Conservation (phyloP, 2,888 invertebrate genomes). For the Cryptophagus acutangulus region DNA sequence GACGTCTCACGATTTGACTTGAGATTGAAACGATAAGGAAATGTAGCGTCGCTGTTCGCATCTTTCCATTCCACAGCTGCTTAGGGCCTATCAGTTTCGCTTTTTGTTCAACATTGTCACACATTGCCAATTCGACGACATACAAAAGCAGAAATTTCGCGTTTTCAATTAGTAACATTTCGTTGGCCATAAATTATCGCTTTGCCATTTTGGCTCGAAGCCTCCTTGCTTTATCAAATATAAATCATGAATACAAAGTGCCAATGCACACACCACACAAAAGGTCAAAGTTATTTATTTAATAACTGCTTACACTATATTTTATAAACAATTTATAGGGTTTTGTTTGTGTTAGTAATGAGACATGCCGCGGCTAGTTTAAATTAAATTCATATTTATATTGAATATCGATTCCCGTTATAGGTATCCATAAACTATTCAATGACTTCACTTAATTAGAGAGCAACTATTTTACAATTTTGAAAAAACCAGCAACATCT, state of each 20-base stretch:
- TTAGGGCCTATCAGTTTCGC: constrained; percentile 12
- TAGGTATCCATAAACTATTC: constrained; percentile 35
- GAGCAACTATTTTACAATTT: constrained; percentile 34
- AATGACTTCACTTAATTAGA: constrained; percentile 40
- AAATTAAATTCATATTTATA: constrained; percentile 42
- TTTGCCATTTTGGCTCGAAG: too few relatives aligned
- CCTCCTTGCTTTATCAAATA: too few relatives aligned
- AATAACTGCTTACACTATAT: background rate
- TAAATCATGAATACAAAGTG: too few relatives aligned
- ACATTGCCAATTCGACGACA: constrained; percentile 12
- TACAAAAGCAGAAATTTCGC: too few relatives aligned
- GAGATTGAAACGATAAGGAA: constrained; percentile 39
- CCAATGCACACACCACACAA: too few relatives aligned
- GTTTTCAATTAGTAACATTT: too few relatives aligned
- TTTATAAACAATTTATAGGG: constrained; percentile 15
- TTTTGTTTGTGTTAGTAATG: constrained; percentile 29
- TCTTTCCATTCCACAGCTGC: constrained; percentile 26
- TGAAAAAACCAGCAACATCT: constrained; percentile 36
- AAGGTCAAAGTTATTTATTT: constrained; percentile 1
- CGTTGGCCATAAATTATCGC: too few relatives aligned
- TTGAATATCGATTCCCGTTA: constrained; percentile 38
- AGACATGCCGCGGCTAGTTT: constrained; percentile 33
- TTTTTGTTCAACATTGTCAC: constrained; percentile 13
- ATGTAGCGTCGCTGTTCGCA: constrained; percentile 39
- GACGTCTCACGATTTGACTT: constrained; percentile 41